These are phyloP conservation scores for Dryadula phaetusa DNA, from an alignment of 2,888 invertebrate species.

Conservation along the genomic window DNA sequence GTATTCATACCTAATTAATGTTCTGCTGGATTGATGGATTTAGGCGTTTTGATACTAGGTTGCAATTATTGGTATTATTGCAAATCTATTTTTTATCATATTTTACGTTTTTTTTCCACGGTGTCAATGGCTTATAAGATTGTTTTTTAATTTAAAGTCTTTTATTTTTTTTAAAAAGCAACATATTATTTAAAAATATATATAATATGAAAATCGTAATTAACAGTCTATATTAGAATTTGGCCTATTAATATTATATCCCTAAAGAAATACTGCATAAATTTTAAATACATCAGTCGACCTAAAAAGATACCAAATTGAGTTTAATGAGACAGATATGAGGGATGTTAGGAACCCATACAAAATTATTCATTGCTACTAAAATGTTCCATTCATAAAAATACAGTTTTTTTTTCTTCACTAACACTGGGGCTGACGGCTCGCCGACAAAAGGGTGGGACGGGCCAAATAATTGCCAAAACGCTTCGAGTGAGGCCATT, in stretches of 20 bases:
- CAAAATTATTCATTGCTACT: slow-evolving; percentile 83
- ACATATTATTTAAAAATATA: too few species aligned
- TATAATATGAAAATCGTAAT: background rate
- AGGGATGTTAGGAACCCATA: slow-evolving; percentile 78
- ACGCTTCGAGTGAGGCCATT: slow-evolving; percentile 82
- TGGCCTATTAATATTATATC: background rate
- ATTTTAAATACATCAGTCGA: slow-evolving; percentile 32
- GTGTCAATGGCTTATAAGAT: background rate
- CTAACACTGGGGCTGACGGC: slow-evolving; percentile 77
- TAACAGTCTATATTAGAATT: background rate
- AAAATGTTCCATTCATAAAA: slow-evolving; percentile 79
- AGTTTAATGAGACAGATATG: slow-evolving; percentile 82
- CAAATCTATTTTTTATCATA: background rate
- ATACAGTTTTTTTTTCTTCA: slow-evolving; percentile 61
- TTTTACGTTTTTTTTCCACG: background rate
- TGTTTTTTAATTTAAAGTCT: background rate
- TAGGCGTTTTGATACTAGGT: slow-evolving; percentile 60
- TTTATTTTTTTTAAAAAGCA: too few species aligned
- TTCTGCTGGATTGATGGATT: slow-evolving; percentile 53
- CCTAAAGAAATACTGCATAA: background rate
- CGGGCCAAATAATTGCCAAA: slow-evolving; percentile 83
- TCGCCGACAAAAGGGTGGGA: slow-evolving; percentile 82
- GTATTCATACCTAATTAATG: slow-evolving; percentile 83
- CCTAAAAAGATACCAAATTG: slow-evolving; percentile 77
- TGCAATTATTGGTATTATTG: background rate